These are phyloP conservation scores for Cichladusa arquata DNA, from an alignment of 2,113 vertebrate species.

Conservation along the genomic window DNA sequence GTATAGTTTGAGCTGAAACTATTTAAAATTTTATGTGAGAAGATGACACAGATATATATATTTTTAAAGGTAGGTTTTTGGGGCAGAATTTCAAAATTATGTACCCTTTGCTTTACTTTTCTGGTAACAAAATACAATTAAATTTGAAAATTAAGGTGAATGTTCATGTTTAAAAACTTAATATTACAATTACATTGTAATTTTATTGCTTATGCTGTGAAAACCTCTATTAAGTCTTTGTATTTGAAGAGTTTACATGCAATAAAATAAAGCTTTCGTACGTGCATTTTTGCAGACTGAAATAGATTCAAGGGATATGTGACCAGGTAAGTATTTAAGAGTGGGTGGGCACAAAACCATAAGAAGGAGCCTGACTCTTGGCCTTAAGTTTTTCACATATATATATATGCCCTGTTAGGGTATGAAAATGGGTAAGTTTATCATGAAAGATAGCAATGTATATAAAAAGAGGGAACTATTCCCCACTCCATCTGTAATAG, in stretches of 20 bases:
- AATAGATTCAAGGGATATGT: not conserved
- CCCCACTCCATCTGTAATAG: not conserved
- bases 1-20: not conserved
- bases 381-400: not conserved
- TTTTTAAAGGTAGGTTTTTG: constrained; percentile 14
- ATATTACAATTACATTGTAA: not conserved
- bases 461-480: not conserved
- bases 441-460: not conserved
- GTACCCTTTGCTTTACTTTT: constrained; percentile 12
- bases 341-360: not conserved
- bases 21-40: not conserved
- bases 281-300: constrained; percentile 26
- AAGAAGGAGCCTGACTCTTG: not conserved
- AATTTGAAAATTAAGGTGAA: not conserved
- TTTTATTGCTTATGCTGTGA: constrained; percentile 49
- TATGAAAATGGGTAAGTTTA: not conserved
- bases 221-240: constrained; percentile 51
- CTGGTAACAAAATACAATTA: not conserved
- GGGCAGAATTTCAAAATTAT: not conserved
- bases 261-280: constrained; percentile 60
- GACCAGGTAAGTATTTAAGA: not conserved
- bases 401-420: not conserved
- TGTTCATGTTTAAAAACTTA: constrained; percentile 23
- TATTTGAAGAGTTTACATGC: constrained; percentile 44
- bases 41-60: not conserved